Conservation (phyloP, 1,140 invertebrate genomes). For the Laodelphax striatellus region DNA sequence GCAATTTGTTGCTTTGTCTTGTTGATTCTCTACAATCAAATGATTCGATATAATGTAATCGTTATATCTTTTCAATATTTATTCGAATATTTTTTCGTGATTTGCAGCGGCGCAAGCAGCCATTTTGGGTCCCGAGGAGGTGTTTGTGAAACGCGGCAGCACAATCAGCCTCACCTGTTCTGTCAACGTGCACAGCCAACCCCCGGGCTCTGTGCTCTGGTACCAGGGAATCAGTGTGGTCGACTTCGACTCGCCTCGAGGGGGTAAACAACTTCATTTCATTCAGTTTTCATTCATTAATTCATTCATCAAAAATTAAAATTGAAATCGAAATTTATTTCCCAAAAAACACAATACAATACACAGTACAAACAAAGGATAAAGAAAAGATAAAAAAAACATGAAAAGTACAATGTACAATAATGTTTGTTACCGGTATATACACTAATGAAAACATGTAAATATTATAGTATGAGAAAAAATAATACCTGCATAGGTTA, state of each 20-base stretch:
- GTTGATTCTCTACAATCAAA: too few species aligned
- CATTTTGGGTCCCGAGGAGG: slow-evolving; percentile 71
- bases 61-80: neutral
- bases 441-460: too few species aligned
- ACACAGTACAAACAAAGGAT: too few species aligned
- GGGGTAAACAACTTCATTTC: slow-evolving; percentile 12
- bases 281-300: neutral
- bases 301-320: neutral
- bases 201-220: slow-evolving; percentile 63
- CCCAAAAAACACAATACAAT: too few species aligned
- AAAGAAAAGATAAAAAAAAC: too few species aligned
- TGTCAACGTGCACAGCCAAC: slow-evolving; percentile 73
- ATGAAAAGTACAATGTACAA: too few species aligned
- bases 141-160: slow-evolving; percentile 79
- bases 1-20: too few species aligned
- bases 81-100: slow-evolving; percentile 26
- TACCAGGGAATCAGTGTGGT: slow-evolving; percentile 67
- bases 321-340: too few species aligned
- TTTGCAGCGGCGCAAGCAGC: slow-evolving; percentile 65
- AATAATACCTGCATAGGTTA: too few species aligned
- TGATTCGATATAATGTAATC: too few species aligned
- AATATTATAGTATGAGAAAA: too few species aligned
- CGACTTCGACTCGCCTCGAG: slow-evolving; percentile 72
- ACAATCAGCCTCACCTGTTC: slow-evolving; percentile 79
- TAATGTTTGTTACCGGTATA: too few species aligned